Evolutionary conservation across 2,113 vertebrate species (phyloP), one percentile per base, ranked within the genome.

Genomic region (Riparia riparia): DNA sequence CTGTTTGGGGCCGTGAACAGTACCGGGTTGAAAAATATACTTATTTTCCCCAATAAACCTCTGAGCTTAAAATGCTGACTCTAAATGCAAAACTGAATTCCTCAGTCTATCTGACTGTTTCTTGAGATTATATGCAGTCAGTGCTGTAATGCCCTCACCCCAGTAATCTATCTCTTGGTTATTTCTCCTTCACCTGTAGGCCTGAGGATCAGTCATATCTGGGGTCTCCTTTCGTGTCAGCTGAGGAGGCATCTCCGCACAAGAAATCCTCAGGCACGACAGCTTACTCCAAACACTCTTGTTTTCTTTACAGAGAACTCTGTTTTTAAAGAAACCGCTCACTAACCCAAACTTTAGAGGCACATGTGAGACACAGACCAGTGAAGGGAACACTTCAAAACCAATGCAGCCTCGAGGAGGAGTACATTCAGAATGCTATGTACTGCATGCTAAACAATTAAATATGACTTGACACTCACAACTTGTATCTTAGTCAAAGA

Each of bases 91-190:
- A 82, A 39, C 4, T 8, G 20, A 56, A 54, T 82, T 92, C n/a
- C 42, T 65, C 31, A 15, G 14, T 89, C 56, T 80, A 51, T 56
- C 1, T 83, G 50, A 37, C 6, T 47, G 20, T 9, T 21, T 49
- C 16, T 65, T 28, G 18, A 37, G 31, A 76, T 53, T 7, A 34
- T 8, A 37, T 37, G 6, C 11, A 29, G 17, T 20, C 21, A 60
- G n/a, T 1, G 1, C 8, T 51, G 2, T 4, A 29, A 47, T 3
- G 14, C 3, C 17, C 24, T 28, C 8, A 57, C 10, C 28, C 12
- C 20, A 34, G 12, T 8, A 12, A 2, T n/a, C 32, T 63, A 2
- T 34, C 34, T 66, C 41, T n/a, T 45, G 13, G 5, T 19, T 56
- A 28, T 12, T 61, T 63, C 49, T n/a, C 22, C 56, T 73, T 70